Evolutionary conservation across 1,140 invertebrate genomes (phyloP).

Genomic region (Andrena cerasifolii): DNA sequence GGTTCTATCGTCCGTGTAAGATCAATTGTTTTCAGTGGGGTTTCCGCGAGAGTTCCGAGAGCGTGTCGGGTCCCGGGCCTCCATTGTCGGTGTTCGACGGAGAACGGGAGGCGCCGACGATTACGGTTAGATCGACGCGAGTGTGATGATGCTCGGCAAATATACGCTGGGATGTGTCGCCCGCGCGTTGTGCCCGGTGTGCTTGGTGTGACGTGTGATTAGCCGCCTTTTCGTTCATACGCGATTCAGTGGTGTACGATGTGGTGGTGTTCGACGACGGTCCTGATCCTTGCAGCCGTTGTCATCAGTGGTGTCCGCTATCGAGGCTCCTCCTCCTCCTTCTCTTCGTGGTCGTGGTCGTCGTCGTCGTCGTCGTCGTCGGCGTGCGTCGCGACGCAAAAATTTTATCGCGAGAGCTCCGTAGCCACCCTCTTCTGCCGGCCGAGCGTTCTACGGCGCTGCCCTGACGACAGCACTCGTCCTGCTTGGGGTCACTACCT

Average conservation of each 20-base stretch:
- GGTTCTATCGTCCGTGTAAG: conserved; percentile 18
- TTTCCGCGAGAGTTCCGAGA: conserved; percentile 25
- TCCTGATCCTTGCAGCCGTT: conserved; percentile 62
- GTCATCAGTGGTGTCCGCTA: conserved; percentile 70
- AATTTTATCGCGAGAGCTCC: conserved; percentile 65
- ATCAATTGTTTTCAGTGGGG: conserved; percentile 51
- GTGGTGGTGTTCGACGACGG: conserved; percentile 76
- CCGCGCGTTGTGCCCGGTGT: conserved; percentile 59
- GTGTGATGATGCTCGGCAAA: conserved; percentile 45
- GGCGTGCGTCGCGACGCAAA: conserved; percentile 56
- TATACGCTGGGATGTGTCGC: conserved; percentile 54
- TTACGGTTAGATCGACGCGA: conserved; percentile 31
- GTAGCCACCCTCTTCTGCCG: conserved; percentile 43
- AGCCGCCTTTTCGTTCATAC: conserved; percentile 54
- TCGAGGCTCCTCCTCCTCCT: conserved; percentile 52
- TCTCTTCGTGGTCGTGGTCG: neutral
- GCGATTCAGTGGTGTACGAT: conserved; percentile 74
- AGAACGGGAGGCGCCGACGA: conserved; percentile 9
- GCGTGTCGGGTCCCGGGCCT: neutral
- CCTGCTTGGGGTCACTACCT: conserved; percentile 65
- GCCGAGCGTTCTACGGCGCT: conserved; percentile 50
- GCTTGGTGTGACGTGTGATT: conserved; percentile 76
- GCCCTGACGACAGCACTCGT: conserved; percentile 62
- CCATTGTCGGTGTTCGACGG: conserved; percentile 8
- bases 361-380: conserved; percentile 33